A percentile compares a stretch with the other conserved stretches of the same genome.
phyloP scores from a whole-genome alignment of 2,888 invertebrate genomes.

The Aleiodes testaceus region DNA sequence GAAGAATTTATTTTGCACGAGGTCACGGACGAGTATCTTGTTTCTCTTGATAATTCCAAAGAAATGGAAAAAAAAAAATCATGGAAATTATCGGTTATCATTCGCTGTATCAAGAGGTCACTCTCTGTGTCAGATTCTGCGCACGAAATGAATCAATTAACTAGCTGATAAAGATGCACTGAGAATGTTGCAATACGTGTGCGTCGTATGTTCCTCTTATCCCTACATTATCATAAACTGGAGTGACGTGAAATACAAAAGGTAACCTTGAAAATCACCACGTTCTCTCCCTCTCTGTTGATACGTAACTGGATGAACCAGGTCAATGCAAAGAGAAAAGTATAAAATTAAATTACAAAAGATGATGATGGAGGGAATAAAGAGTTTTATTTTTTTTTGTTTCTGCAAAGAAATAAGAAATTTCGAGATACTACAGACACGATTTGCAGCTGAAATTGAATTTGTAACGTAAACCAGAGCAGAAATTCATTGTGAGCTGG shows the following conservation, averaged over 20 bases:
- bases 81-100: constrained; percentile 25
- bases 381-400: too few species aligned
- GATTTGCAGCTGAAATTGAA: constrained; percentile 20
- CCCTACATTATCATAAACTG: not conserved
- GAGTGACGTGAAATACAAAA: constrained; percentile 20
- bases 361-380: not conserved
- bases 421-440: constrained; percentile 7
- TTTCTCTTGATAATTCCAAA: not conserved
- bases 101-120: not conserved
- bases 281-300: not conserved
- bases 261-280: constrained; percentile 3
- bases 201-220: constrained; percentile 13
- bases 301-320: constrained; percentile 24
- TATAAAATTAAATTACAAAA: constrained; percentile 21
- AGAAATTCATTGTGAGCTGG: constrained; percentile 22
- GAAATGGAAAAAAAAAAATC: constrained; percentile 29
- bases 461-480: constrained; percentile 33
- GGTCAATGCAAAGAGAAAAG: constrained; percentile 22
- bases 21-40: constrained; percentile 3
- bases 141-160: constrained; percentile 19
- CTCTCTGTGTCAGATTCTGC: constrained; percentile 1
- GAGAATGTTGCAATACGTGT: constrained; percentile 25
- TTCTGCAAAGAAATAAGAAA: too few species aligned
- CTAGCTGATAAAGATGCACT: constrained; percentile 22
- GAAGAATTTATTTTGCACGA: constrained; percentile 10